Evolutionary conservation across 2,113 vertebrate genomes (phyloP).

Genomic region (Toxostoma redivivum): DNA sequence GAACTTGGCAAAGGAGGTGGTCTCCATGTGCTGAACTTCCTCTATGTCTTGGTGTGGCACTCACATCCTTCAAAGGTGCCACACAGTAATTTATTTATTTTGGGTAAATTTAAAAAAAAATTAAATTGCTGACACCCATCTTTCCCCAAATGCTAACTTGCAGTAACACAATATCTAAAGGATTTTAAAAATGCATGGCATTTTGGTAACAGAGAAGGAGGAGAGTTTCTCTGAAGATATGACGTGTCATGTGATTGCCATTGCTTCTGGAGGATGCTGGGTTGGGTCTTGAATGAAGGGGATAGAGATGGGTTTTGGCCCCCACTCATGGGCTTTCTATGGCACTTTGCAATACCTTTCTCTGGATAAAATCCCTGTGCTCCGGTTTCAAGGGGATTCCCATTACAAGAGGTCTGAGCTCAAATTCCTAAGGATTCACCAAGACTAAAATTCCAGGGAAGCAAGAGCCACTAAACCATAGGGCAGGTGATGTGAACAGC

Average conservation of each 20-base stretch:
- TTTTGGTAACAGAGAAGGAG: not conserved
- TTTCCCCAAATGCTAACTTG: not conserved
- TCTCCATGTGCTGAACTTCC: not conserved
- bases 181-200: not conserved
- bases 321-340: not conserved
- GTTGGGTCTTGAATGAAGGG: not conserved
- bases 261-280: not conserved
- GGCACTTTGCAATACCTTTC: not conserved
- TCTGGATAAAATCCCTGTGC: not conserved
- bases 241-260: not conserved
- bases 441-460: not conserved
- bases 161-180: not conserved
- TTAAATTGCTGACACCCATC: not conserved
- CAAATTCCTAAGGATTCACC: not conserved
- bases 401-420: not conserved
- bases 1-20: not conserved
- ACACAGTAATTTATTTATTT: not conserved
- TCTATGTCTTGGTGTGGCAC: not conserved
- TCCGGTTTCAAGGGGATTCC: not conserved
- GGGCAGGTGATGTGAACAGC: not conserved
- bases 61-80: not conserved
- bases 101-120: not conserved
- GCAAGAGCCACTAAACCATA: accelerated
- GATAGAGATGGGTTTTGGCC: not conserved
- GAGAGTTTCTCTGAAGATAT: not conserved